phyloP scores from a whole-genome alignment of 2,888 invertebrate genomes.

The Diplolepis rosae region DNA sequence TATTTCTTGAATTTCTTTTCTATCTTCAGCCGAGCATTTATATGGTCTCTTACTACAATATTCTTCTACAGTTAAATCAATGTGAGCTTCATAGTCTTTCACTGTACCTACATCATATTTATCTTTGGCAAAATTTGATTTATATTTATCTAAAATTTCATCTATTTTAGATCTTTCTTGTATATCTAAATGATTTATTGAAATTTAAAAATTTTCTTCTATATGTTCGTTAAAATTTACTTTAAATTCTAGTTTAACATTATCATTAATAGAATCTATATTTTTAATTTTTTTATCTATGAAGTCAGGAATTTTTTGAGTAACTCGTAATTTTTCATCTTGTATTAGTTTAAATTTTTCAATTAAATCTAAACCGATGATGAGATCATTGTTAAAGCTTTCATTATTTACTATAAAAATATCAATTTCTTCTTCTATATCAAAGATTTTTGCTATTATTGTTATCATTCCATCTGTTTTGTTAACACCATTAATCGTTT shows the following conservation, averaged over 20 bases:
- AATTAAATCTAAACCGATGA: conserved; percentile 34
- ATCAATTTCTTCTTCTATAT: too few species aligned
- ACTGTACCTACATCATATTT: conserved; percentile 53
- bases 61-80: conserved; percentile 46
- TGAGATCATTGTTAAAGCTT: too few species aligned
- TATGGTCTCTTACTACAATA: conserved; percentile 46
- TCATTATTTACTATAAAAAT: too few species aligned
- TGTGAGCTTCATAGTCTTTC: conserved; percentile 47
- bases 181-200: conserved; percentile 38
- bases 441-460: conserved; percentile 43
- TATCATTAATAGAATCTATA: too few species aligned
- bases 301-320: conserved; percentile 1
- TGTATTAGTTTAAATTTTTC: conserved; percentile 32
- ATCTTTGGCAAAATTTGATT: conserved; percentile 49
- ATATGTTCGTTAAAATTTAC: too few species aligned
- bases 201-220: conserved; percentile 39
- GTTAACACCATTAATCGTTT: conserved; percentile 55
- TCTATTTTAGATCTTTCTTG: conserved; percentile 40
- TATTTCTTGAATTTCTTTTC: conserved; percentile 51
- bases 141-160: conserved; percentile 48
- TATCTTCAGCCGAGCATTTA: too few species aligned
- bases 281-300: neutral
- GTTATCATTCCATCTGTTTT: conserved; percentile 47
- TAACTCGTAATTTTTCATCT: conserved; percentile 31
- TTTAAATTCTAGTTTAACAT: neutral